Evolutionary conservation across 2,113 vertebrate genomes (phyloP), one percentile per base, ranked within the genome.

Genomic region (Tricholaema leucomelas): DNA sequence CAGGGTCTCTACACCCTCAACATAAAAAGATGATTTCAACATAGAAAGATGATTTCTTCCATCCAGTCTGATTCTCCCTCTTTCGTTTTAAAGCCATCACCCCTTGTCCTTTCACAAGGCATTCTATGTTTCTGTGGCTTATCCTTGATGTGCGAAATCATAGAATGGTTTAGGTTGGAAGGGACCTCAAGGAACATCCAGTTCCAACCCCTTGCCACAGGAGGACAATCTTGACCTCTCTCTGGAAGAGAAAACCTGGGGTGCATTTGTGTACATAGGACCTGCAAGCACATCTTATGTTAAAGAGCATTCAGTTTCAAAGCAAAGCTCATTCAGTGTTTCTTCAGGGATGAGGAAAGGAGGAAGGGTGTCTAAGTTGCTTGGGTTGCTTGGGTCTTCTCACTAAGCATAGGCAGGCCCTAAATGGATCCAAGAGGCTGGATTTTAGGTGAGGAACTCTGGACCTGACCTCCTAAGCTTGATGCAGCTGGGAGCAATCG

Each of bases 361-460:
- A 6, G 52, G 20, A 69, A 48, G 8, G 6, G 5, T 61, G 10
- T 46, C 6, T 64, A 9, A 40, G 18, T 46, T 44, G 18, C 13
- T n/a, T 81, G 58, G 23, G 9, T 42, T 59, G 27, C 6, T 50
- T 74, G 7, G 5, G 35, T 46, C 25, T 63, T 79, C 46, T 35
- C 27, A 28, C 2, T 0, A 5, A 81, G 5, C 56, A 9, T 0
- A 9, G 7, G 40, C 36, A 46, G 30, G 4, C 3, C 23, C n/a
- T 18, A 30, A 6, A 14, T 1, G 2, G 15, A 40, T 40, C 36
- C 10, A 50, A 21, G 14, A 69, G 33, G 8, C 6, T 80, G 55
- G 33, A 35, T 59, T n/a, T 83, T 5, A 12, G 42, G 4, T 52
- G 70, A 24, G 31, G 27, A 8, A 19, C 73, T 24, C 14, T 64